A percentile compares a stretch with the other conserved stretches of the same genome.
These are phyloP conservation scores for Cantharis lateralis DNA, from an alignment of 2,888 invertebrate genomes.

Conservation along the genomic window DNA sequence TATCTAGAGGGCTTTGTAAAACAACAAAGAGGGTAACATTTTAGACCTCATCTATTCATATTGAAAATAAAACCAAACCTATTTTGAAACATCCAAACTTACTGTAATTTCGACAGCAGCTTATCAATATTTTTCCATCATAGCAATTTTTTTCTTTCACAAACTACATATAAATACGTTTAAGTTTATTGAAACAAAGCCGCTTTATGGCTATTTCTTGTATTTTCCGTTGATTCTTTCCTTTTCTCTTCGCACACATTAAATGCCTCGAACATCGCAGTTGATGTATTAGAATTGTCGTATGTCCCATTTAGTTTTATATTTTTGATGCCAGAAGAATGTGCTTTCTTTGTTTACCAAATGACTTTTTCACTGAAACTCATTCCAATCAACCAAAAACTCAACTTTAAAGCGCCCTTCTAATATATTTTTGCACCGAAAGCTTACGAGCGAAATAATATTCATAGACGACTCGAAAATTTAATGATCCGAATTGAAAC, in stretches of 20 bases:
- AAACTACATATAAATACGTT: constrained; percentile 28
- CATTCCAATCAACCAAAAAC: constrained; percentile 22
- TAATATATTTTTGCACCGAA: not conserved
- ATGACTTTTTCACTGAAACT: constrained; percentile 23
- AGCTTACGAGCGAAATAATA: not conserved
- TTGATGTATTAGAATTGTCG: constrained; percentile 42
- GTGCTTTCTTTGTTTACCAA: constrained; percentile 23
- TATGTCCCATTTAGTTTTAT: constrained; percentile 42
- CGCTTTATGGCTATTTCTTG: constrained; percentile 7
- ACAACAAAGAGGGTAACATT: constrained; percentile 10
- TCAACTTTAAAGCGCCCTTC: not conserved
- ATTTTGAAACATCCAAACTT: not conserved
- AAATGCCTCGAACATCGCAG: constrained; percentile 31
- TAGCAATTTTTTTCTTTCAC: constrained; percentile 11
- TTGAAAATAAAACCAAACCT: constrained; percentile 10
- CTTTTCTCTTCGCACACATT: constrained; percentile 10
- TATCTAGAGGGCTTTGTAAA: constrained; percentile 21
- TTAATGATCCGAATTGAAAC: constrained; percentile 1
- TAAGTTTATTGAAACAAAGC: constrained; percentile 27
- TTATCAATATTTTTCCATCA: not conserved
- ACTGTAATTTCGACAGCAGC: not conserved
- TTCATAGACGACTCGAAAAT: not conserved
- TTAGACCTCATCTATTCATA: constrained; percentile 1
- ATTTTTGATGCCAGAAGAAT: constrained; percentile 32
- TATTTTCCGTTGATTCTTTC: not conserved